These are phyloP conservation scores for Nibea albiflora DNA, from an alignment of 2,113 vertebrate genomes.

Conservation along the genomic window DNA sequence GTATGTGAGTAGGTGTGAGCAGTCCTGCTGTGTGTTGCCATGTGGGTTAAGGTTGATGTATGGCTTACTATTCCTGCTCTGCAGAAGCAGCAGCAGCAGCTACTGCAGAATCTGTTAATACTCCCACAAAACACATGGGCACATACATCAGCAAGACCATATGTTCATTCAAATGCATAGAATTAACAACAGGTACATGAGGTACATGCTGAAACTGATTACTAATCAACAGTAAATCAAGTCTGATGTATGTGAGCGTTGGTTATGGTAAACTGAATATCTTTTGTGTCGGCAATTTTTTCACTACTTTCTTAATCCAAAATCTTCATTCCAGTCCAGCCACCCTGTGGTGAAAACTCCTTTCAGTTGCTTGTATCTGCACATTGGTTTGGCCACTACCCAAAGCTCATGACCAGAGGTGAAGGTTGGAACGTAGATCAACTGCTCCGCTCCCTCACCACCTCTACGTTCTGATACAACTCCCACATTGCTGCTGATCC, in stretches of 20 bases:
- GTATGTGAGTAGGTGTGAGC: constrained; percentile 36
- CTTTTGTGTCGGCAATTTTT: not conserved
- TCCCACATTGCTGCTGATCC: not conserved
- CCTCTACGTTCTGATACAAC: not conserved
- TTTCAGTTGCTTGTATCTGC: not conserved
- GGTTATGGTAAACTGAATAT: not conserved
- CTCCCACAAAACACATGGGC: not conserved
- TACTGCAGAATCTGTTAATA: constrained; percentile 18
- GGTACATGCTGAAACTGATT: not conserved
- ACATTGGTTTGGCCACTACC: not conserved
- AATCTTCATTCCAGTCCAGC: not conserved
- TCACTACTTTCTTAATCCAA: too few relatives aligned
- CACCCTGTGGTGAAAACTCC: not conserved
- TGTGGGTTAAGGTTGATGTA: constrained; percentile 57
- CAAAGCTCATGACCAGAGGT: not conserved
- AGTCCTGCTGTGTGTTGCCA: constrained; percentile 22
- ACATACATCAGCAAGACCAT: not conserved
- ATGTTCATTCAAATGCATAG: not conserved
- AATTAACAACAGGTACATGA: not conserved
- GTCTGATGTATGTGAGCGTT: not conserved
- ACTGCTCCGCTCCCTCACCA: not conserved
- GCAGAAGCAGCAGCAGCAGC: constrained; percentile 16
- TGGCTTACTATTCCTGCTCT: constrained; percentile 59
- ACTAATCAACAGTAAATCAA: not conserved
- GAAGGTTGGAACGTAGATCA: not conserved